Evolutionary conservation across 2,113 vertebrate genomes (phyloP), one percentile per base, ranked within the genome.

Genomic region (Semnornis frantzii): DNA sequence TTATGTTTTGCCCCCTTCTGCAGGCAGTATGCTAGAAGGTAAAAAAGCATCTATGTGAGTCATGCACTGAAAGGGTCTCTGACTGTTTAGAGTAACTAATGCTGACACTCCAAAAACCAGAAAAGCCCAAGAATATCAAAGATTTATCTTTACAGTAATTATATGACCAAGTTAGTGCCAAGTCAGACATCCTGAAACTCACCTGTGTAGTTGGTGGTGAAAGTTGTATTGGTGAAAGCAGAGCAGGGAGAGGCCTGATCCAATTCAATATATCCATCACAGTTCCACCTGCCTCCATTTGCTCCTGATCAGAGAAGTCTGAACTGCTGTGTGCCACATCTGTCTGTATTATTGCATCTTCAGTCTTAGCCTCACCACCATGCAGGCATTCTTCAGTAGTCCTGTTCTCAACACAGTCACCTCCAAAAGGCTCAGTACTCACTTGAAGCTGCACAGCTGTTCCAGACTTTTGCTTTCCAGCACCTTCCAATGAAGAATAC

Each of bases 181-280:
- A 77, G 27, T 65, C 65, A 74, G 46, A 82, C 0, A 77, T 46
- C 34, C 33, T 68, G 85, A 71, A 95, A 98, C 98, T 97, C 94
- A 98, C 97, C 73, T 87, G 79, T 15, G 80, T 88, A 12, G 92
- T 34, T 5, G 85, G 31, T 34, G 98, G 96, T 25, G 97, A 95
- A 50, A 96, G 92, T 44, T 85, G 94, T 86, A 99, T 57, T 5
- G 99, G 99, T 66, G 99, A 99, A 69, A 99, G 88, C 3, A 98
- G 98, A 76, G 98, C 97, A 37, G 97, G 98, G 19, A 99, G 93
- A 44, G 98, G 98, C 64, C 84, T 98, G 86, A 98, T 98, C 96
- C 98, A 98, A 9, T 98, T 92, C 75, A 98, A 54, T 34, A 98
- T 97, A 50, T 98, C 98, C 46, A 90, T 96, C 30, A 98, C 94